These are phyloP conservation scores for Aptenodytes patagonicus DNA, from an alignment of 2,113 vertebrate genomes.

Conservation along the genomic window DNA sequence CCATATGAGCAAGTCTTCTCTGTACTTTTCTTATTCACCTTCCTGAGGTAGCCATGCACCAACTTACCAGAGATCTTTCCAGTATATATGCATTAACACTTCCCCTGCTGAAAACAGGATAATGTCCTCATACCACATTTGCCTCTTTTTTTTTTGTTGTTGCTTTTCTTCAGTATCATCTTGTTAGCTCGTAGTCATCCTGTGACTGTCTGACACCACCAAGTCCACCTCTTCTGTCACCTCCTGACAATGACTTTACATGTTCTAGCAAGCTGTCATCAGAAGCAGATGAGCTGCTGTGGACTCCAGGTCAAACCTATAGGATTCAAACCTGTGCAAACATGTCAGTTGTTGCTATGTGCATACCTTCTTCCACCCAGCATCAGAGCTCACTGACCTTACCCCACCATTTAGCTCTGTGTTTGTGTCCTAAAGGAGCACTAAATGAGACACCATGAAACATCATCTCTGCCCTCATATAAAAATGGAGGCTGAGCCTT, in stretches of 20 bases:
- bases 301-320: background rate
- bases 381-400: background rate
- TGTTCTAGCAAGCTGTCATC: background rate
- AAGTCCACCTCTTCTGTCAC: background rate
- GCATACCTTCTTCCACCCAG: background rate
- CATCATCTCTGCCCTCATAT: background rate
- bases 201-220: background rate
- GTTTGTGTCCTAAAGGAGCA: background rate
- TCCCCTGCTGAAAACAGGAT: background rate
- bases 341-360: background rate
- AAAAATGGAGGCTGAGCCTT: background rate
- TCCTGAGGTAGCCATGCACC: background rate
- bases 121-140: background rate
- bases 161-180: background rate
- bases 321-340: background rate
- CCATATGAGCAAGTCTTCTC: background rate
- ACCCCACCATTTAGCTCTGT: background rate
- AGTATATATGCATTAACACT: background rate
- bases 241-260: background rate
- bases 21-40: background rate
- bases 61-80: background rate
- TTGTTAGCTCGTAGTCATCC: background rate
- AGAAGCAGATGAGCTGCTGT: background rate
- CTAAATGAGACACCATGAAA: background rate
- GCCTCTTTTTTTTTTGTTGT: background rate